phyloP scores from a whole-genome alignment of 2,888 invertebrate species.

The Eupithecia centaureata region DNA sequence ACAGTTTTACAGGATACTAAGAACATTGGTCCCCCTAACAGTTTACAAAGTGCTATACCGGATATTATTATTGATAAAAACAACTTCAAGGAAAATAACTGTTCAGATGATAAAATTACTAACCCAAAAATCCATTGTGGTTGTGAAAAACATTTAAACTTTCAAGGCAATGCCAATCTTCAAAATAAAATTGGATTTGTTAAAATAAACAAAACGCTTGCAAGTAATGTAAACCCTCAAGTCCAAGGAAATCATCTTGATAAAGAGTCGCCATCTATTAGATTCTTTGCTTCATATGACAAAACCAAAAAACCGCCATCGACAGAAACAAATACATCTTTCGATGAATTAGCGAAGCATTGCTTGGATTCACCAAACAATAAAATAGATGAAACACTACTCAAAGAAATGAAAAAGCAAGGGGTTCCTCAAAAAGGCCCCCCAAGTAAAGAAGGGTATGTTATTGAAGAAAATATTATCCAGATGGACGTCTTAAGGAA shows the following conservation, averaged over 20 bases:
- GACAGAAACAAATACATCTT: conserved; percentile 23
- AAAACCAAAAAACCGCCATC: conserved; percentile 21
- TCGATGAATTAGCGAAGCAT: conserved; percentile 52
- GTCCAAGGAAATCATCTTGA: neutral
- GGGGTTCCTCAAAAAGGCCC: conserved; percentile 41
- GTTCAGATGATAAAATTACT: neutral
- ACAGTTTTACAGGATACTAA: neutral
- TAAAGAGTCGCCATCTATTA: conserved; percentile 7
- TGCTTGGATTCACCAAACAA: conserved; percentile 48
- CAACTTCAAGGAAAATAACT: neutral
- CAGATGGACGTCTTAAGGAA: conserved; percentile 43
- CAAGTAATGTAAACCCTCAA: neutral
- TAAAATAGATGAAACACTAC: conserved; percentile 52
- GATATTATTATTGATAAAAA: neutral
- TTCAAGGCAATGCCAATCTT: neutral
- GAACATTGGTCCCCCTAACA: neutral
- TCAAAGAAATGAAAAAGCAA: conserved; percentile 53
- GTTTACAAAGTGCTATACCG: neutral
- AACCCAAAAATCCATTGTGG: neutral
- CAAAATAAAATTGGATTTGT: neutral
- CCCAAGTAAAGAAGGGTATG: conserved; percentile 14
- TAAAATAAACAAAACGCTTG: neutral
- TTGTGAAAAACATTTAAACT: neutral
- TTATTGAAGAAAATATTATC: conserved; percentile 39
- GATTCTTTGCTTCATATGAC: conserved; percentile 27